phyloP scores from a whole-genome alignment of 2,113 vertebrate species.

The Dasyprocta punctata region DNA sequence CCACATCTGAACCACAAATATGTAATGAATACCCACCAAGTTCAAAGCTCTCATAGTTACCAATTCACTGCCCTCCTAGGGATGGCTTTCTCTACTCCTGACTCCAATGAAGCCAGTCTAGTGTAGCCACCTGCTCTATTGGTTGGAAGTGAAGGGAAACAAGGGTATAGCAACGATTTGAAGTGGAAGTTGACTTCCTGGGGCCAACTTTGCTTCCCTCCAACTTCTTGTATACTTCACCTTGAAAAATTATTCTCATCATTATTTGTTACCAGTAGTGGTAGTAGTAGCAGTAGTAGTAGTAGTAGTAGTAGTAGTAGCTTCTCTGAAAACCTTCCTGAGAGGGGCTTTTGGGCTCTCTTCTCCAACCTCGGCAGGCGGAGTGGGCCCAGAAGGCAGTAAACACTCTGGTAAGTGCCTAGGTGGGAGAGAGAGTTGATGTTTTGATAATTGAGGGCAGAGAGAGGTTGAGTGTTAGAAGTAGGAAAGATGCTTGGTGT shows the following conservation, averaged over 20 bases:
- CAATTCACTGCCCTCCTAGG: background rate
- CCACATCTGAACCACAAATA: slow-evolving; percentile 37
- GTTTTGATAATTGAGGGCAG: background rate
- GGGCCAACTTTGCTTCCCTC: slow-evolving; percentile 33
- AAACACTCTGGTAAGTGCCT: background rate
- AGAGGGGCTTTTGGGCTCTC: slow-evolving; percentile 5
- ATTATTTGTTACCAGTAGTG: background rate
- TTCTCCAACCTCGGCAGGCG: background rate
- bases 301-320: background rate
- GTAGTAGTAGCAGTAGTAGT: background rate
- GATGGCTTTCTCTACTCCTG: background rate
- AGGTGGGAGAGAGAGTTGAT: background rate
- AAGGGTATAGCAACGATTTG: background rate
- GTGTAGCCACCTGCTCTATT: background rate
- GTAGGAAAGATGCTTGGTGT: slow-evolving; percentile 19
- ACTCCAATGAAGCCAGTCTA: background rate
- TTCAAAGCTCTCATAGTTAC: background rate
- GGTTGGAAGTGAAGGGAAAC: slow-evolving; percentile 7
- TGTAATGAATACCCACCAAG: background rate
- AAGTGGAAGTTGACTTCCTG: slow-evolving; percentile 45
- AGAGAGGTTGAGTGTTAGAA: background rate
- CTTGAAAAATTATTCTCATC: slow-evolving; percentile 1
- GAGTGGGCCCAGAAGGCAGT: background rate
- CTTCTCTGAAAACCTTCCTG: slow-evolving; percentile 33
- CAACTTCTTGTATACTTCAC: background rate